A percentile compares a stretch with the other conserved stretches of the same genome.
Evolutionary conservation across 2,888 invertebrate species (phyloP).

Genomic region (Ormyrus thymus): DNA sequence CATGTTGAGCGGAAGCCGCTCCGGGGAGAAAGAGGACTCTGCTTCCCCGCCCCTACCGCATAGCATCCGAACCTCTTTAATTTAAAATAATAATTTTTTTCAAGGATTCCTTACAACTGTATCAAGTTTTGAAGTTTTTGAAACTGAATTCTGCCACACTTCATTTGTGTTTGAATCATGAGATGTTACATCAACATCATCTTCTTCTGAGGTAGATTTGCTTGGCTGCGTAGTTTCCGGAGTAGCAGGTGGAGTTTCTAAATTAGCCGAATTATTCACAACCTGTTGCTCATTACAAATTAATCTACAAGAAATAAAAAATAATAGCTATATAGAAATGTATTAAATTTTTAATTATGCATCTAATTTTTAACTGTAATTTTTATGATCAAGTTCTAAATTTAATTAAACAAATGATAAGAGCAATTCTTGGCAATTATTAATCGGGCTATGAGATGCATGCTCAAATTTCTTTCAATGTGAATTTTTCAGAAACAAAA

Average conservation of each 20-base stretch:
- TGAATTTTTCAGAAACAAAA: no score
- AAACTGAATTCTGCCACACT: conserved; percentile 20
- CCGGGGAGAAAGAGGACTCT: no score
- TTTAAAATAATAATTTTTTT: conserved; percentile 1
- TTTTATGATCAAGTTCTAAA: background rate
- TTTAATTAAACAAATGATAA: no score
- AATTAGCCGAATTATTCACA: conserved; percentile 30
- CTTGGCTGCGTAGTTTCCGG: conserved; percentile 63
- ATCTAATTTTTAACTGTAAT: background rate
- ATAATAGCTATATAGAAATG: background rate
- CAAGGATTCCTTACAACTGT: conserved; percentile 38
- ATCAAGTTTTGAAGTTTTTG: conserved; percentile 36
- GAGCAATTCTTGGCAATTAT: no score
- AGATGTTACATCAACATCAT: conserved; percentile 59
- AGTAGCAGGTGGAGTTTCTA: conserved; percentile 62
- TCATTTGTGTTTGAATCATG: conserved; percentile 56
- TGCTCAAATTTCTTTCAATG: no score
- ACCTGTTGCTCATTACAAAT: conserved; percentile 51
- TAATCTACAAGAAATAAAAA: conserved; percentile 42
- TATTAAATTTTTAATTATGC: background rate
- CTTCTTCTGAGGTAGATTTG: conserved; percentile 62
- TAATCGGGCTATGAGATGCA: no score
- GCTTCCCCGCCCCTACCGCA: no score
- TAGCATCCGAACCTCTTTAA: background rate
- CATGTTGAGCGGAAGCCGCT: no score